A percentile compares a stretch with the other conserved stretches of the same genome.
Evolutionary conservation across 2,113 vertebrate species (phyloP).

Genomic region (Diadophis punctatus): DNA sequence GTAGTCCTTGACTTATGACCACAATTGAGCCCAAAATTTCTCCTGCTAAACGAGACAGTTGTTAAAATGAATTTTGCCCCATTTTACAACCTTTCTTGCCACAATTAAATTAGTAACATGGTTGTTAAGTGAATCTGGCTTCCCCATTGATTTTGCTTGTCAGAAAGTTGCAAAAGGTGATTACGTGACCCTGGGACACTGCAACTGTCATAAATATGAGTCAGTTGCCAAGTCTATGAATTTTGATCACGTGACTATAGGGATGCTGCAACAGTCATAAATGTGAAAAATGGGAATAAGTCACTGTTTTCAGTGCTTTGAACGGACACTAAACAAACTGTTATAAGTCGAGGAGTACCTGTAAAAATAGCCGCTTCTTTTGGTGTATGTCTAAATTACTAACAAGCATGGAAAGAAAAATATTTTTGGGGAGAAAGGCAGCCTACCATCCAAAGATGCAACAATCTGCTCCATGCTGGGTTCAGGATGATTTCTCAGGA

Average conservation of each 20-base stretch:
- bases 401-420: neutral
- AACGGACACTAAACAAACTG: neutral
- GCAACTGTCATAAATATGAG: neutral
- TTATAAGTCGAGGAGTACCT: neutral
- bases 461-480: slow-evolving; percentile 76
- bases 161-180: neutral
- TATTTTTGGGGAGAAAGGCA: neutral
- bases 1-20: too few relatives aligned
- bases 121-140: neutral
- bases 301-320: neutral
- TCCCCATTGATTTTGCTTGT: neutral
- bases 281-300: neutral
- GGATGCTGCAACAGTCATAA: neutral
- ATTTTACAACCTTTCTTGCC: neutral
- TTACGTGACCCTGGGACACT: neutral
- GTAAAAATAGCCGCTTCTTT: neutral
- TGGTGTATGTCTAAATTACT: neutral
- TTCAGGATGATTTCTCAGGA: slow-evolving; percentile 77
- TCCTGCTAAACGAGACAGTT: neutral
- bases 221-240: neutral
- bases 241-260: neutral
- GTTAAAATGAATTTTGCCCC: neutral
- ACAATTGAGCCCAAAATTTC: neutral
- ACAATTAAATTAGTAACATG: neutral
- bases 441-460: slow-evolving; percentile 71